Evolutionary conservation across 1,140 invertebrate genomes (phyloP), one percentile per base, ranked within the genome.

Genomic region (Ceratina japonica): DNA sequence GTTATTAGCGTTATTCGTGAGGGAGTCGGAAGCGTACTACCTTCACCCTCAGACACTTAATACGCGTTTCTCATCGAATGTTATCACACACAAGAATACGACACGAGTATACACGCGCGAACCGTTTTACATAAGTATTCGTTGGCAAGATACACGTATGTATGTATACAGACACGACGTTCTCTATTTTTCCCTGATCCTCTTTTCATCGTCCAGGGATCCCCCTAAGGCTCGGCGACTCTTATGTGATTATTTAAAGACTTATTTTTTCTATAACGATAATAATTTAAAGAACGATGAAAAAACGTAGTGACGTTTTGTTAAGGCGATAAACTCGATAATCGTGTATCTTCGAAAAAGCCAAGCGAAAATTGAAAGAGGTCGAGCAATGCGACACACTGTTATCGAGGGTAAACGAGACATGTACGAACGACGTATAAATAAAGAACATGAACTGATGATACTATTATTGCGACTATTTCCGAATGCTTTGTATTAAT

Each of bases 161-260:
- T 56, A 73, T 64, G 63, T 61, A 68, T 68, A 52, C 49, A 71
- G 63, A 74, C 66, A 58, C 54, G n/a, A 44, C 61, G 51, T 63
- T 59, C 27, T 63, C 31, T 64, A 64, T 64, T 74, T 58, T 18
- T 24, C 68, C 63, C 51, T 13, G 7, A 22, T n/a, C 44, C 12
- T 15, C 12, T 37, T 31, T 37, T 22, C 37, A 44, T 44, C 37
- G 37, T 5, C 52, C 51, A 18, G 22, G 54, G 44, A 31, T 49
- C 24, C 72, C 64, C 59, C 59, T 84, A 88, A 88, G 86, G 83
- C 87, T 91, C 86, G 88, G 85, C 81, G 82, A 89, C 87, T 91
- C 86, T 92, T 92, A 91, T 92, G 90, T 92, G 89, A 92, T 92
- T 92, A 91, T 92, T 92, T 91, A 91, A 92, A 92, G 91, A 92